Percentiles rank a stretch among this genome's conserved stretches.
Conservation (phyloP, 2,888 invertebrate genomes). For the Falcaria lacertinaria region DNA sequence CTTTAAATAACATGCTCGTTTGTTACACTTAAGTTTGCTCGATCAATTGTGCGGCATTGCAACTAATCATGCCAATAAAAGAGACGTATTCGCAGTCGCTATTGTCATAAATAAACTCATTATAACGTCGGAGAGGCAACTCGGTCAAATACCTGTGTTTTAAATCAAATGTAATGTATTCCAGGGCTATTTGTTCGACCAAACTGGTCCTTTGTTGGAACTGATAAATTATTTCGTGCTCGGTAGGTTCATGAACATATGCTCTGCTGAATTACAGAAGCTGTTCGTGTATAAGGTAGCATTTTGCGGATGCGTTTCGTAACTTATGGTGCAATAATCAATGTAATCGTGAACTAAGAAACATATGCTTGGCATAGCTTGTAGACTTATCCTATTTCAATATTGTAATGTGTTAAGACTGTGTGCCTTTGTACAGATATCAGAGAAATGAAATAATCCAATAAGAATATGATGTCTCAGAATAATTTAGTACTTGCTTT, state of each 20-base stretch:
- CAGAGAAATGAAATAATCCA: constrained; percentile 28
- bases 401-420: too few species aligned
- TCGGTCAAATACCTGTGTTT: constrained; percentile 71
- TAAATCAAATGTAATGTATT: constrained; percentile 58
- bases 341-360: constrained; percentile 29
- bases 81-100: constrained; percentile 34
- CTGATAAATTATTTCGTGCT: constrained; percentile 60
- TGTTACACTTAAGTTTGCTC: constrained; percentile 43
- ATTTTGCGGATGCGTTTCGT: constrained; percentile 28
- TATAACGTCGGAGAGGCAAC: constrained; percentile 41
- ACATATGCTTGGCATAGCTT: constrained; percentile 34
- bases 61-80: constrained; percentile 54
- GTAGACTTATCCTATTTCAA: constrained; percentile 25
- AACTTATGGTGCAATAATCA: constrained; percentile 35
- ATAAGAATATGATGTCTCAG: constrained; percentile 26
- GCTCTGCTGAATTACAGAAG: constrained; percentile 45
- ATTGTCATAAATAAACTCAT: constrained; percentile 57
- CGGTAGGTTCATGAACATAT: constrained; percentile 39
- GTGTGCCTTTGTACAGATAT: constrained; percentile 8
- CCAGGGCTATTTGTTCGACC: constrained; percentile 50
- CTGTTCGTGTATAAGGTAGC: constrained; percentile 31
- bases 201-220: constrained; percentile 52
- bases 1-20: constrained; percentile 41
- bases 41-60: constrained; percentile 43
- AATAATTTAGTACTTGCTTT: constrained; percentile 32